A percentile compares a stretch with the other conserved stretches of the same genome.
phyloP scores from a whole-genome alignment of 2,797 vertebrate species.

The Neosalanx taihuensis region DNA sequence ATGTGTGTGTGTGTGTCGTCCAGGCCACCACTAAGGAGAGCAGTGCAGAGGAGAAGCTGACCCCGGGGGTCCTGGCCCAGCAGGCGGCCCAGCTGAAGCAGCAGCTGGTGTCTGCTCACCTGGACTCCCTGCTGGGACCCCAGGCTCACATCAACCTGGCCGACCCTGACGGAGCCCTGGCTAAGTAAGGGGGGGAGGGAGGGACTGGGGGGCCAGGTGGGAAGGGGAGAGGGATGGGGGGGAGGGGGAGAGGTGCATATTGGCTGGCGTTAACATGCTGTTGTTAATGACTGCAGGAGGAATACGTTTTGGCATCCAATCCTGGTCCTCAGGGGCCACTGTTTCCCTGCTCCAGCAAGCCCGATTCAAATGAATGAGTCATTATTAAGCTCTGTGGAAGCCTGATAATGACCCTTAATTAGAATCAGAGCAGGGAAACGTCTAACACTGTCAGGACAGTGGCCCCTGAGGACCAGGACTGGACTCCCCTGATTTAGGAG shows the following conservation, averaged over 20 bases:
- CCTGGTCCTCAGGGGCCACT: too few species aligned
- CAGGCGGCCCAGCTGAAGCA: conserved; percentile 89
- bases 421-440: too few species aligned
- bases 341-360: too few species aligned
- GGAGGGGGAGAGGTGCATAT: background rate
- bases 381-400: too few species aligned
- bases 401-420: too few species aligned
- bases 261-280: background rate
- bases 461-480: too few species aligned
- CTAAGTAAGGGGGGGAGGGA: conserved; percentile 76
- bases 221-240: background rate
- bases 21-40: conserved; percentile 84
- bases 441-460: too few species aligned
- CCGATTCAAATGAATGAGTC: too few species aligned
- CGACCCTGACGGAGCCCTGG: conserved; percentile 89
- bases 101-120: conserved; percentile 87
- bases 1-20: conserved; percentile 8
- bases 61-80: conserved; percentile 85
- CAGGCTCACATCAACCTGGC: conserved; percentile 88
- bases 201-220: background rate
- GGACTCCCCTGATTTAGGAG: too few species aligned
- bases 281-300: too few species aligned
- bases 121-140: conserved; percentile 83
- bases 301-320: too few species aligned
- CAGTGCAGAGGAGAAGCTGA: conserved; percentile 85